Conservation (phyloP, 2,888 invertebrate genomes). For the Drymonia ruficornis region DNA sequence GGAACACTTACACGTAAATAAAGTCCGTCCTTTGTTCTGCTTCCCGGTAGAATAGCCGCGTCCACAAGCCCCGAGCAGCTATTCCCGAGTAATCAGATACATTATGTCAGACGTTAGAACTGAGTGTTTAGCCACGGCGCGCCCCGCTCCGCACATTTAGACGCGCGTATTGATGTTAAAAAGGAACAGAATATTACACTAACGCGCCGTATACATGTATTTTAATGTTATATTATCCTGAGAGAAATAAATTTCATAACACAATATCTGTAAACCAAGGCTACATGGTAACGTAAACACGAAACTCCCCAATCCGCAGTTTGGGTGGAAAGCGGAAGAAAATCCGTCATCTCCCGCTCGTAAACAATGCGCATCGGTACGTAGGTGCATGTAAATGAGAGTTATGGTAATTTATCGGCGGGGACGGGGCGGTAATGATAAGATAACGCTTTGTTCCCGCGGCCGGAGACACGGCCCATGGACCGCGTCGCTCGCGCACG, state of each 20-base stretch:
- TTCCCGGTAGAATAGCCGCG: too few species aligned
- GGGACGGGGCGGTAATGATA: slow-evolving; percentile 75
- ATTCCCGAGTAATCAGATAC: too few species aligned
- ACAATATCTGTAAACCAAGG: slow-evolving; percentile 3
- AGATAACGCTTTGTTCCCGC: slow-evolving; percentile 75
- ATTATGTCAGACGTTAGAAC: too few species aligned
- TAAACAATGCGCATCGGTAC: slow-evolving; percentile 73
- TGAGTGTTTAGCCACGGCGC: too few species aligned
- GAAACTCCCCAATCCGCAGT: slow-evolving; percentile 41
- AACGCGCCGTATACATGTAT: too few species aligned
- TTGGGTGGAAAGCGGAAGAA: slow-evolving; percentile 74
- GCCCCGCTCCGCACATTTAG: too few species aligned
- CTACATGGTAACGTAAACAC: slow-evolving; percentile 23
- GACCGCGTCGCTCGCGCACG: slow-evolving; percentile 34
- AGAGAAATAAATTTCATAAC: background rate
- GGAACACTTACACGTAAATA: slow-evolving; percentile 15
- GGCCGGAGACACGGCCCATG: slow-evolving; percentile 70
- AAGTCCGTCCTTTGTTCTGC: background rate
- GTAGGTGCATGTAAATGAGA: slow-evolving; percentile 79
- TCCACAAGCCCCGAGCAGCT: too few species aligned
- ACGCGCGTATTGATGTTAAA: background rate
- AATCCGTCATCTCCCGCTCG: slow-evolving; percentile 78
- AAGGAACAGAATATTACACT: too few species aligned
- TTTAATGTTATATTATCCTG: background rate
- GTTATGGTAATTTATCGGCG: slow-evolving; percentile 79